These are phyloP conservation scores for Diplazon laetatorius DNA, from an alignment of 2,888 invertebrate genomes.

Conservation along the genomic window DNA sequence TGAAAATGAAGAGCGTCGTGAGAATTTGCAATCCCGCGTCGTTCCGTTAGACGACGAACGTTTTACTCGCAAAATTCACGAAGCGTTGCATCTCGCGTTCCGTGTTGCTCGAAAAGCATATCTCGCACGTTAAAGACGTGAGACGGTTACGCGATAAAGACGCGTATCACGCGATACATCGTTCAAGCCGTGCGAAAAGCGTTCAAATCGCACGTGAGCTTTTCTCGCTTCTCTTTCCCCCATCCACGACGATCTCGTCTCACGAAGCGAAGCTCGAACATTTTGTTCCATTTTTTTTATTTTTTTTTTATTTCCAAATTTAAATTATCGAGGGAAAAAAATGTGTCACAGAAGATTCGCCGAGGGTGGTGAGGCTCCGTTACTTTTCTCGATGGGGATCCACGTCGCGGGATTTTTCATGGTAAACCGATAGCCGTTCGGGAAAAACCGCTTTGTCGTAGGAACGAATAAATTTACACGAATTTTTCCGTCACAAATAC, in stretches of 20 bases:
- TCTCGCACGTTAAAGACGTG: conserved; percentile 73
- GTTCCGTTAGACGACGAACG: conserved; percentile 13
- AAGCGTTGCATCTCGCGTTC: conserved; percentile 36
- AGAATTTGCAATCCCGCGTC: conserved; percentile 49
- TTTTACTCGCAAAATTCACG: conserved; percentile 40
- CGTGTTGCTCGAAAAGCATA: conserved; percentile 70
- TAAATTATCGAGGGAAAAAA: background rate
- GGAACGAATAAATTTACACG: conserved; percentile 42
- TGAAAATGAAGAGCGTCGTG: conserved; percentile 26
- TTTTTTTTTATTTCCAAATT: background rate
- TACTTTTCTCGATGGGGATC: background rate
- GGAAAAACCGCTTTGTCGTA: conserved; percentile 1
- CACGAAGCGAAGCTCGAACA: too few relatives aligned
- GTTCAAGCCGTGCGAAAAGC: conserved; percentile 7
- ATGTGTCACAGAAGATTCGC: background rate
- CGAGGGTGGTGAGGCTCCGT: too few relatives aligned
- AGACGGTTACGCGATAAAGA: conserved; percentile 69
- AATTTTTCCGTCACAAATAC: too few relatives aligned
- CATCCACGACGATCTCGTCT: too few relatives aligned
- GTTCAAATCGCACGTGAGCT: conserved; percentile 29
- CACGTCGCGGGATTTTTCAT: conserved; percentile 5
- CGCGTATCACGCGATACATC: conserved; percentile 19
- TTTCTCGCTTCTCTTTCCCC: background rate
- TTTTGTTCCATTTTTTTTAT: too few relatives aligned
- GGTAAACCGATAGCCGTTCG: conserved; percentile 26